phyloP scores from a whole-genome alignment of 2,888 invertebrate genomes.

The Caenorhabditis sp. region DNA sequence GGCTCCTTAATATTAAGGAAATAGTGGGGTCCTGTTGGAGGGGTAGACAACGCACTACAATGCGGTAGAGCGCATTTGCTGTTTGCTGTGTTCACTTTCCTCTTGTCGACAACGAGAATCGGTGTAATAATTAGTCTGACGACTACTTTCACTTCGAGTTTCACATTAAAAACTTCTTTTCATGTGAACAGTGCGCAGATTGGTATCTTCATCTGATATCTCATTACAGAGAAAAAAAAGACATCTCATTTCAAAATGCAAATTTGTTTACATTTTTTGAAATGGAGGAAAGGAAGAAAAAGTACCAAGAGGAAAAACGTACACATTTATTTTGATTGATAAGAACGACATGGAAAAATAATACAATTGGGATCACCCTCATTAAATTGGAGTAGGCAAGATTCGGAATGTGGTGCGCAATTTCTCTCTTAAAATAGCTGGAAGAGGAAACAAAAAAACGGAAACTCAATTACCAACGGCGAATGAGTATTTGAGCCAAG shows the following conservation, averaged over 20 bases:
- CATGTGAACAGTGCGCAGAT: constrained; percentile 9
- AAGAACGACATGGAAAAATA: no score
- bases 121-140: constrained; percentile 29
- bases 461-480: constrained; percentile 48
- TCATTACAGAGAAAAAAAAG: not conserved
- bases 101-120: constrained; percentile 3
- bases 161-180: not conserved
- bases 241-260: no score
- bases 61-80: constrained; percentile 41
- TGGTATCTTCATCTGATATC: no score
- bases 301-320: no score
- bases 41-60: constrained; percentile 23
- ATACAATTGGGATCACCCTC: no score
- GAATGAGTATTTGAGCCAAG: constrained; percentile 42
- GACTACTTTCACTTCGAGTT: constrained; percentile 7
- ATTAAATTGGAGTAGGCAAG: not conserved
- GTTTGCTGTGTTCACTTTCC: not conserved
- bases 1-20: constrained; percentile 21
- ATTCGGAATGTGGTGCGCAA: not conserved
- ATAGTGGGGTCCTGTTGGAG: constrained; percentile 12
- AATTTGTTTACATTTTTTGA: no score
- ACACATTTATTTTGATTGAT: no score
- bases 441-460: constrained; percentile 16
- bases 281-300: not conserved
- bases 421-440: not conserved